Conservation (phyloP, 2,113 vertebrate species). For the Sebastes fasciatus region DNA sequence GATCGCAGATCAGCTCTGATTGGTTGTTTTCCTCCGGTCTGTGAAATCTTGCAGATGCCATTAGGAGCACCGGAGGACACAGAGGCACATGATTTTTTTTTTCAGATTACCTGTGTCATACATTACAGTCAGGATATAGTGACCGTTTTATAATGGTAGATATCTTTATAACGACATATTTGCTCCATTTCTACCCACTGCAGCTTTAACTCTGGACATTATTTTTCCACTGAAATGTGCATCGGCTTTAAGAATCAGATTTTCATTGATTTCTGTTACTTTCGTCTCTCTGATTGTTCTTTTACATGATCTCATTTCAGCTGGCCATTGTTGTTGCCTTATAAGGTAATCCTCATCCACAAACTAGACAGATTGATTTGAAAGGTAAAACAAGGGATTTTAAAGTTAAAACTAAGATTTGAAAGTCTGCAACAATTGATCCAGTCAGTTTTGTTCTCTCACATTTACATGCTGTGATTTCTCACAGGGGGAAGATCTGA, state of each 20-base stretch:
- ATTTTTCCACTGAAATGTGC: not conserved
- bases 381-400: not conserved
- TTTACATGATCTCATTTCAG: not conserved
- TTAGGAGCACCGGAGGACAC: no score
- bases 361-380: not conserved
- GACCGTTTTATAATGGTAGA: no score
- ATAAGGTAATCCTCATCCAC: not conserved
- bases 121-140: no score
- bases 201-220: no score
- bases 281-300: not conserved
- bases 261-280: not conserved
- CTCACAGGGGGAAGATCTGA: not conserved
- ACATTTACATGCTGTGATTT: not conserved
- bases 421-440: not conserved
- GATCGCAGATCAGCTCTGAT: no score
- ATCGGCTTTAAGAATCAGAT: not conserved
- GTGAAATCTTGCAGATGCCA: no score
- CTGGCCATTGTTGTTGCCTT: not conserved
- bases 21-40: no score
- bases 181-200: no score
- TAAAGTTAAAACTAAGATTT: not conserved
- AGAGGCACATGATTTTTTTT: no score
- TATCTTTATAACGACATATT: no score
- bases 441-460: not conserved
- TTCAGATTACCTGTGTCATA: no score